Base-by-base conservation (phyloP, 1,140 invertebrate genomes). In the Atta colombica region DNA sequence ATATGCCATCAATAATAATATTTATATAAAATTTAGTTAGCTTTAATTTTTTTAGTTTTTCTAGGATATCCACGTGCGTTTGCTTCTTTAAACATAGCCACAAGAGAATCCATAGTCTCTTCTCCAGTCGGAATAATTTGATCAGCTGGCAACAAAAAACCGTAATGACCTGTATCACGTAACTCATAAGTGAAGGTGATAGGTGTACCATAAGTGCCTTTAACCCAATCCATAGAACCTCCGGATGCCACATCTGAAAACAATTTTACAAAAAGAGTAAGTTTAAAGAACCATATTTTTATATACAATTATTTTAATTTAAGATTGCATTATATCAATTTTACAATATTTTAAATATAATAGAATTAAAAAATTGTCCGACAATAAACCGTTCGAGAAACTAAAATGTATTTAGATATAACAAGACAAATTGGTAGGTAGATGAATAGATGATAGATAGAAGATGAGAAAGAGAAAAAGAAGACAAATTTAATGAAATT, bases 201-300 rank as follows among this genome's bases (percentile, higher is more conserved):
- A 84, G 97, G 97, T 16, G 97, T 96, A 75, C 96, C 95, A n/a
- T 96, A 96, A 6, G 89, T 94, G 16, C 96, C 96, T 92, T 97
- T 97, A 0, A 96, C 97, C 97, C 97, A 98, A 92, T 98, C 98
- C 77, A 97, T 14, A n/a, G 97, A 97, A 3, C 96, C 96, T 21
- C 98, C 98, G 51, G 96, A 45, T 95, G 3, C 96, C 58, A 95
- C 90, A 90, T 96, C 96, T 96, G 86, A 63, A 95, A 90, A 39
- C 18, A 39, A 39, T 39, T 39, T 39, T 39, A 39, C 35, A 51
- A 51, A 16, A 45, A 45, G 10, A 45, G 39, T 45, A 45, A 45
- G 10, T 8, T 10, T 45, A 45, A 10, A 10, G 39, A 45, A 45
- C 39, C 39, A 45, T 45, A 45, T 45, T 45, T 45, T 45, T 45